Evolutionary conservation across 2,113 vertebrate species (phyloP).

Genomic region (Romanogobio albipinnatus): DNA sequence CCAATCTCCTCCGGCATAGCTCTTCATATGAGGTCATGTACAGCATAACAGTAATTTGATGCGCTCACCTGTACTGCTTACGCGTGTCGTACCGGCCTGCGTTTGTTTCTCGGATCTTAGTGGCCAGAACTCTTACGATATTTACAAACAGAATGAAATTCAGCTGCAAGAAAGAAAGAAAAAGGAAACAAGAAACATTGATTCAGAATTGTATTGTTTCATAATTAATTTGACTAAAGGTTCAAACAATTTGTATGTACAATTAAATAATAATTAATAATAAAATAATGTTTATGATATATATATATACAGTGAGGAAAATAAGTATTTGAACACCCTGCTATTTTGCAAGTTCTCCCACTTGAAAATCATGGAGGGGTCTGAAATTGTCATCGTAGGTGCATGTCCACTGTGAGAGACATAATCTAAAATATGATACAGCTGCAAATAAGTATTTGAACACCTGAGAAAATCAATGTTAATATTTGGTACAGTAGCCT

Average conservation of each 20-base stretch:
- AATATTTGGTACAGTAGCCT: too few species aligned
- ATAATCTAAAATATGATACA: too few species aligned
- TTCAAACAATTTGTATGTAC: neutral
- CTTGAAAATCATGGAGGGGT: too few species aligned
- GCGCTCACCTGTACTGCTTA: slow-evolving; percentile 87
- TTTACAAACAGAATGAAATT: slow-evolving; percentile 91
- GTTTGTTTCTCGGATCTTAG: slow-evolving; percentile 89
- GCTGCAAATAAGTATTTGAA: too few species aligned
- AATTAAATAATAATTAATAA: too few species aligned
- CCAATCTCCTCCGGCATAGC: neutral
- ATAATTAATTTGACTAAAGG: neutral
- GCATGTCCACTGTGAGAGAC: too few species aligned
- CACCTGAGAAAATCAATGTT: too few species aligned
- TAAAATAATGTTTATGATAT: too few species aligned
- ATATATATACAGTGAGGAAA: too few species aligned
- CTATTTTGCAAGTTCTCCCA: too few species aligned
- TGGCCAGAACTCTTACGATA: slow-evolving; percentile 87
- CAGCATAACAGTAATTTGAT: neutral
- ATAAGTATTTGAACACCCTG: too few species aligned
- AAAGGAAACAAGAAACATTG: neutral
- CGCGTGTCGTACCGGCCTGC: slow-evolving; percentile 84
- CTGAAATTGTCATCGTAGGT: too few species aligned
- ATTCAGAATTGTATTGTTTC: neutral
- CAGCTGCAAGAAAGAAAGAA: slow-evolving; percentile 78
- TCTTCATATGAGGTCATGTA: neutral